Conservation (phyloP, 2,888 invertebrate species). For the Mythimna ferrago region DNA sequence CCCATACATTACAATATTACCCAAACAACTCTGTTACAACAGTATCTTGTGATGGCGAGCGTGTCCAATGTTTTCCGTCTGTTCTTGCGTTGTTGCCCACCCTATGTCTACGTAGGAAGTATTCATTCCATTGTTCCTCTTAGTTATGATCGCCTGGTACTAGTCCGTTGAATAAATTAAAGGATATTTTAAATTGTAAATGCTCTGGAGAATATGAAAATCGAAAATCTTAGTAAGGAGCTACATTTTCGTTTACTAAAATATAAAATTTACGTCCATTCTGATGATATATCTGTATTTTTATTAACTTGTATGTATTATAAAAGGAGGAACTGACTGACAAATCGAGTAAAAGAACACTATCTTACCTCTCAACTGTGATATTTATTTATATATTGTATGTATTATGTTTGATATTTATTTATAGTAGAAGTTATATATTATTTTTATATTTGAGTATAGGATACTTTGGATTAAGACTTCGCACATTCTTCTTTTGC, state of each 20-base stretch:
- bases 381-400: too few relatives aligned
- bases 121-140: constrained; percentile 68
- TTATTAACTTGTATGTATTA: too few relatives aligned
- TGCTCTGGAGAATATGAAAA: constrained; percentile 6
- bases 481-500: too few relatives aligned
- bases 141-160: constrained; percentile 57
- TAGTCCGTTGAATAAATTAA: constrained; percentile 50
- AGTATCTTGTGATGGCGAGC: constrained; percentile 70
- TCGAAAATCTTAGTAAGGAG: constrained; percentile 1
- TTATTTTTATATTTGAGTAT: too few relatives aligned
- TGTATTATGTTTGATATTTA: too few relatives aligned
- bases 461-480: too few relatives aligned
- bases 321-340: too few relatives aligned
- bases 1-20: constrained; percentile 40
- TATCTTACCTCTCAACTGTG: too few relatives aligned
- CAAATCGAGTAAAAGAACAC: too few relatives aligned
- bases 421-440: too few relatives aligned
- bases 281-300: too few relatives aligned
- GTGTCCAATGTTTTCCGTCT: constrained; percentile 87
- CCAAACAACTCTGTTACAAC: constrained; percentile 49
- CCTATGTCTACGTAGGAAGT: constrained; percentile 79
- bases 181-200: constrained; percentile 52
- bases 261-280: background rate
- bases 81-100: constrained; percentile 75
- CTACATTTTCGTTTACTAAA: background rate